Evolutionary conservation across 2,113 vertebrate genomes (phyloP).

Genomic region (Aptenodytes patagonicus): DNA sequence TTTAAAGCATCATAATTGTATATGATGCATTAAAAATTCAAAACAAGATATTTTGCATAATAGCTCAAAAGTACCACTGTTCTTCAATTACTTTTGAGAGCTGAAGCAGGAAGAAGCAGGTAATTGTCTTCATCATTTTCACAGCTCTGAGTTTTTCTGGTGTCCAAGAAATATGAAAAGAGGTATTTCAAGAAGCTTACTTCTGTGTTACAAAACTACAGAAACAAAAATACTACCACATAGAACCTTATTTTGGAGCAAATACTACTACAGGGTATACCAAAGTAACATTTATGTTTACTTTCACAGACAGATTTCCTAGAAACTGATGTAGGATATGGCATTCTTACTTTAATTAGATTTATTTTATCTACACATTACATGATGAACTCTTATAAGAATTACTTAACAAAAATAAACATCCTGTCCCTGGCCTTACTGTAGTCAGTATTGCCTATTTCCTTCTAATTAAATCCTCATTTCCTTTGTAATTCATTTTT

Average conservation of each 20-base stretch:
- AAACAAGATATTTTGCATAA: background rate
- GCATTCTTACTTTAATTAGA: background rate
- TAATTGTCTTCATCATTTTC: background rate
- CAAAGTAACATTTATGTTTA: background rate
- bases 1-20: background rate
- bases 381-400: background rate
- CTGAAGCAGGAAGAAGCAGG: background rate
- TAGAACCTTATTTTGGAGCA: background rate
- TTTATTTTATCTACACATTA: background rate
- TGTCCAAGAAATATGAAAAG: background rate
- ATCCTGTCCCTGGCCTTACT: background rate
- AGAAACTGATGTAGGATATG: background rate
- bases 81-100: background rate
- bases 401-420: background rate
- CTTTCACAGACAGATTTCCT: background rate
- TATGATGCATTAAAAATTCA: background rate
- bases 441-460: background rate
- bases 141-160: background rate
- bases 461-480: background rate
- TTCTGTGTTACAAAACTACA: background rate
- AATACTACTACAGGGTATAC: background rate
- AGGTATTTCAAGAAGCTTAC: background rate
- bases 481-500: background rate
- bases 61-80: background rate
- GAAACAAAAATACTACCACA: background rate